A percentile compares a stretch with the other conserved stretches of the same genome.
These are phyloP conservation scores for Periphyllus acericola DNA, from an alignment of 2,888 invertebrate species.

Conservation along the genomic window DNA sequence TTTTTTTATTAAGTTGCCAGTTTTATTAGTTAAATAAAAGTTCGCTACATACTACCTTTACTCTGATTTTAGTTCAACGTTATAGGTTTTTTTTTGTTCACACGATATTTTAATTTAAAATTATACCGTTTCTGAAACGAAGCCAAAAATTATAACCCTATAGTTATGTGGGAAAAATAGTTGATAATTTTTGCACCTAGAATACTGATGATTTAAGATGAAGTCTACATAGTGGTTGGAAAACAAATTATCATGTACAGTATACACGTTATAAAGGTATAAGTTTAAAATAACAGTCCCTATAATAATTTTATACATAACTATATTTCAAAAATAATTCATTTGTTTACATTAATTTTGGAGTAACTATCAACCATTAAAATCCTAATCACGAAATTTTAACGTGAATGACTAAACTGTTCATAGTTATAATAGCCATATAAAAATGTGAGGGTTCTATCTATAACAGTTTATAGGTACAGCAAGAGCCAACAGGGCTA, in stretches of 20 bases:
- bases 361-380: no score
- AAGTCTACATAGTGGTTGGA: background rate
- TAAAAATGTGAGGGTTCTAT: no score
- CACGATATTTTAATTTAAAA: constrained; percentile 2
- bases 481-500: no score
- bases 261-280: background rate
- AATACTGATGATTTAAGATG: constrained; percentile 21
- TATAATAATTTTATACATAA: background rate
- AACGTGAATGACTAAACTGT: no score
- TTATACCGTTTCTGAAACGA: constrained; percentile 10
- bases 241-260: constrained; percentile 1
- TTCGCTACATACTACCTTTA: no score
- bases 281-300: background rate
- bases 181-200: constrained; percentile 11
- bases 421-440: no score
- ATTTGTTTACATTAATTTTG: no score
- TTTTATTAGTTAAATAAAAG: background rate
- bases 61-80: background rate
- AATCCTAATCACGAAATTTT: no score
- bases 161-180: constrained; percentile 28
- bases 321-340: no score
- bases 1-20: background rate
- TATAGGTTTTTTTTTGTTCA: background rate
- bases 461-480: no score
- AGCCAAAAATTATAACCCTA: constrained; percentile 1